Evolutionary conservation across 2,888 invertebrate genomes (phyloP).

Genomic region (Crepidodera aurea): DNA sequence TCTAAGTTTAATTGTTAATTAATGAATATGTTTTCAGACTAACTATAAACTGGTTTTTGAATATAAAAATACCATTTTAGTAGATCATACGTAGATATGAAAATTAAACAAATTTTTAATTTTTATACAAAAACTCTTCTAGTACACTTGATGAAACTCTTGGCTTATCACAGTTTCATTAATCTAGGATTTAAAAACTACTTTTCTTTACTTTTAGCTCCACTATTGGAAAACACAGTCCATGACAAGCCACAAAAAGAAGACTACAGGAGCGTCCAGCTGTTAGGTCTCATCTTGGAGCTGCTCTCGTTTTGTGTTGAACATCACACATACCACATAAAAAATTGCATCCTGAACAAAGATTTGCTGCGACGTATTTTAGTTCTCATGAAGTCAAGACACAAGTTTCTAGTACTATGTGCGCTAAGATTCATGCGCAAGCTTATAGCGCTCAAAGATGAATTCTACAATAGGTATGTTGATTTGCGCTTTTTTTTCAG

Average conservation of each 20-base stretch:
- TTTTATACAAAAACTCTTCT: neutral
- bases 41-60: neutral
- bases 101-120: neutral
- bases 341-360: constrained; percentile 96
- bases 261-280: constrained; percentile 96
- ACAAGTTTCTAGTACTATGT: constrained; percentile 96
- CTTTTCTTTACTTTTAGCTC: constrained; percentile 67
- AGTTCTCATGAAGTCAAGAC: constrained; percentile 95
- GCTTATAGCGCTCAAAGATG: constrained; percentile 96
- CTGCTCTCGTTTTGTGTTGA: constrained; percentile 98
- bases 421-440: constrained; percentile 97
- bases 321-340: constrained; percentile 98
- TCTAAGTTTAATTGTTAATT: neutral
- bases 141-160: too few species aligned
- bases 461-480: constrained; percentile 97
- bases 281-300: constrained; percentile 93
- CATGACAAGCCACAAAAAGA: constrained; percentile 90
- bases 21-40: too few species aligned
- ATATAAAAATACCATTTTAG: too few species aligned
- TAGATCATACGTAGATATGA: too few species aligned
- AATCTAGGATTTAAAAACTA: too few species aligned
- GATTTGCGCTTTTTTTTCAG: too few species aligned
- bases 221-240: constrained; percentile 91
- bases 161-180: too few species aligned
- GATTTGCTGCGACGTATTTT: constrained; percentile 94